These are phyloP conservation scores for Brachyhypopomus gauderio DNA, from an alignment of 2,113 vertebrate genomes.

Conservation along the genomic window DNA sequence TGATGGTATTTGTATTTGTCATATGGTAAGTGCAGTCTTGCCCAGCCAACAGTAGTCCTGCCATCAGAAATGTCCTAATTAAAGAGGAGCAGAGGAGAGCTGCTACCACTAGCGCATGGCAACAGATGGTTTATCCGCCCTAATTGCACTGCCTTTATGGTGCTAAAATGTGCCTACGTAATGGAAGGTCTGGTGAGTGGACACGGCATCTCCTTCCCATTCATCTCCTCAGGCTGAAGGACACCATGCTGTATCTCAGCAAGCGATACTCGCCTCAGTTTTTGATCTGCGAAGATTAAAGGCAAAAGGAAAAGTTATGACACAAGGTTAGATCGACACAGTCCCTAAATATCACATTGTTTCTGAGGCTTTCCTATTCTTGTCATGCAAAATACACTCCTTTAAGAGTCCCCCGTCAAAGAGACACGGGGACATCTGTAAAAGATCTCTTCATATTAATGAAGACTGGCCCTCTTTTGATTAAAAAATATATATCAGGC, in stretches of 20 bases:
- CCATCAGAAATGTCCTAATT: too few relatives aligned
- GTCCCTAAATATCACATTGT: neutral
- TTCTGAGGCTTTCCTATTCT: neutral
- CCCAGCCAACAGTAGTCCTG: too few relatives aligned
- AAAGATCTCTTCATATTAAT: slow-evolving; percentile 7
- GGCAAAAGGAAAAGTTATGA: neutral
- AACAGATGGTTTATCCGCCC: too few relatives aligned
- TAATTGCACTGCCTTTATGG: too few relatives aligned
- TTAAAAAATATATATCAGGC: neutral
- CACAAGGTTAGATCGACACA: neutral
- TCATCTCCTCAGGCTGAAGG: neutral
- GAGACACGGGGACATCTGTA: neutral
- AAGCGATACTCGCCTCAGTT: neutral
- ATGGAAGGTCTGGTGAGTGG: too few relatives aligned
- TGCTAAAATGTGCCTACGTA: too few relatives aligned
- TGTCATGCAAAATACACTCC: neutral
- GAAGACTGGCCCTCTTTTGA: neutral
- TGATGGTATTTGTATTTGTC: too few relatives aligned
- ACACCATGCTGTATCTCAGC: neutral
- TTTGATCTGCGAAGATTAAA: slow-evolving; percentile 8
- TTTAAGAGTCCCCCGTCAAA: neutral
- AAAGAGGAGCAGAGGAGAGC: too few relatives aligned
- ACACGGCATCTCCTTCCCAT: neutral
- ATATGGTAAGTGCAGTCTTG: too few relatives aligned
- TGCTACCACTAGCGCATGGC: too few relatives aligned